These are phyloP conservation scores for Athripsodes cinereus DNA, from an alignment of 2,888 invertebrate species.

Conservation along the genomic window DNA sequence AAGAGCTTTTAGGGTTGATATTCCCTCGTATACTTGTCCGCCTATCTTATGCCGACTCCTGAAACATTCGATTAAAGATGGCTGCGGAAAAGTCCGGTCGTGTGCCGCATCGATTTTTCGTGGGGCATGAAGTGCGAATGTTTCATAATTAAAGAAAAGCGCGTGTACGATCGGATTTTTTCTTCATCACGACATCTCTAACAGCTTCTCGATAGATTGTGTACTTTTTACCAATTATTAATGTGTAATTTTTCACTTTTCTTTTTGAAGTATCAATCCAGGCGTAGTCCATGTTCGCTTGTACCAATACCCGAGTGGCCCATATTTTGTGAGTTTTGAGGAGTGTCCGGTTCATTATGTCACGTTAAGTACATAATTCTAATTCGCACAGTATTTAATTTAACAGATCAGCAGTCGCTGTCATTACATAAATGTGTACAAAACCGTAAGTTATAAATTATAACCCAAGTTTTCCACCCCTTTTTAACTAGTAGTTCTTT, in stretches of 20 bases:
- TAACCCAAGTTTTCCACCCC: conserved; percentile 1
- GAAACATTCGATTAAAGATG: conserved; percentile 24
- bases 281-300: conserved; percentile 1
- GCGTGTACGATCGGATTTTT: conserved; percentile 18
- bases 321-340: neutral
- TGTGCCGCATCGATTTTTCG: conserved; percentile 24
- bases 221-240: conserved; percentile 1
- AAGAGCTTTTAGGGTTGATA: conserved; percentile 15
- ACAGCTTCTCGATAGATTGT: neutral
- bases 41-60: conserved; percentile 10
- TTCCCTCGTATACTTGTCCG: conserved; percentile 11
- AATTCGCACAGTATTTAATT: neutral
- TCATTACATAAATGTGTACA: neutral
- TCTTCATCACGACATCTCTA: conserved; percentile 6
- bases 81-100: conserved; percentile 22
- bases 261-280: conserved; percentile 3
- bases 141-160: conserved; percentile 16
- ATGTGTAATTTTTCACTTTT: conserved; percentile 2
- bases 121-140: conserved; percentile 19
- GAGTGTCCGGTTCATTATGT: conserved; percentile 6
- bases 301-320: conserved; percentile 7
- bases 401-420: neutral
- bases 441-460: neutral
- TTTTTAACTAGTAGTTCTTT: neutral
- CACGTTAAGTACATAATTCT: neutral